These are phyloP conservation scores for Psammodynastes pulverulentus DNA, from an alignment of 2,113 vertebrate genomes.

Conservation along the genomic window DNA sequence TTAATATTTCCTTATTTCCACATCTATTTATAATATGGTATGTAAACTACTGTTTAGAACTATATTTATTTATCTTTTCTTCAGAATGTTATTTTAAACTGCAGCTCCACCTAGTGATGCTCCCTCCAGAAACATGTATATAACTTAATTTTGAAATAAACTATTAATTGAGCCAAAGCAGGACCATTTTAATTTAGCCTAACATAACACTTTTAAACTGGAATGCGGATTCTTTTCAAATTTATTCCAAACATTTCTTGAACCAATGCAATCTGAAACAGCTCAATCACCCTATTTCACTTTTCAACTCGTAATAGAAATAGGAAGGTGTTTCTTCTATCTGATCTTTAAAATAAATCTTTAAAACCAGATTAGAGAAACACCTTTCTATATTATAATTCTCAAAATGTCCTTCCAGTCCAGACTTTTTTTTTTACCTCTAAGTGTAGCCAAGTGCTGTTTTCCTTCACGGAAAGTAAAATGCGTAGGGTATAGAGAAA, in stretches of 20 bases:
- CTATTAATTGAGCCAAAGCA: not conserved
- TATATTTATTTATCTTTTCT: not conserved
- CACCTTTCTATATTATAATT: not conserved
- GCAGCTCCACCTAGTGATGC: constrained; percentile 14
- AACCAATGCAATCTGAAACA: not conserved
- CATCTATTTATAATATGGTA: not conserved
- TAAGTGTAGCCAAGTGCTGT: not conserved
- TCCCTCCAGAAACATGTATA: not conserved
- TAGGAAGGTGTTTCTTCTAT: too few relatives aligned
- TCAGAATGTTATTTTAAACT: not conserved
- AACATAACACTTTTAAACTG: not conserved
- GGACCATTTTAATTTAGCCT: not conserved
- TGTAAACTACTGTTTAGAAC: not conserved
- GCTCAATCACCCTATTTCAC: not conserved
- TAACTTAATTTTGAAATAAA: not conserved
- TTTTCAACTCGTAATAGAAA: not conserved
- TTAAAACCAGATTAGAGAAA: not conserved
- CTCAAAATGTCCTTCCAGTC: not conserved
- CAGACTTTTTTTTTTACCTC: too few relatives aligned
- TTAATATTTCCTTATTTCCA: not conserved
- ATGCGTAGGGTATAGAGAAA: not conserved
- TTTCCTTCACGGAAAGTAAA: not conserved
- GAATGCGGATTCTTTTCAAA: not conserved
- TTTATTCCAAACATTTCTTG: not conserved
- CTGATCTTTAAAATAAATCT: not conserved